A percentile compares a stretch with the other conserved stretches of the same genome.
These are phyloP conservation scores for Caenorhabditis angaria DNA, from an alignment of 2,888 invertebrate species.

Conservation along the genomic window DNA sequence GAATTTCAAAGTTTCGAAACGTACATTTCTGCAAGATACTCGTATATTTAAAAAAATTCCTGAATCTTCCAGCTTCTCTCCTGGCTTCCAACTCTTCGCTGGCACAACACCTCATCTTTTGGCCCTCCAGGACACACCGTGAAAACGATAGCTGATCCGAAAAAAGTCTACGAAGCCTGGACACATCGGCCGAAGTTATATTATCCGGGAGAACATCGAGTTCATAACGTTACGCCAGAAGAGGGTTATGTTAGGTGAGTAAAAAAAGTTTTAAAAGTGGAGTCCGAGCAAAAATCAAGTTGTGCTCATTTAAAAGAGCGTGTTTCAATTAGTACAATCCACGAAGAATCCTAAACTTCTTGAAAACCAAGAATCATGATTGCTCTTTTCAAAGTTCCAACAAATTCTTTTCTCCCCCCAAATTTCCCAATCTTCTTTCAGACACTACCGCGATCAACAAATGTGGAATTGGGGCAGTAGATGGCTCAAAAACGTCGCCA, in stretches of 20 bases:
- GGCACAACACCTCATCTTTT: conserved; percentile 27
- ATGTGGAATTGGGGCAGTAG: conserved; percentile 23
- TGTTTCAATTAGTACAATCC: too few relatives aligned
- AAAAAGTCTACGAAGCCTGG: conserved; percentile 17
- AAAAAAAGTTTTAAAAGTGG: not conserved
- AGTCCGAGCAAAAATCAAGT: too few relatives aligned
- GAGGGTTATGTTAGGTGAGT: conserved; percentile 38
- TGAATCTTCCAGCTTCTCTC: conserved; percentile 1
- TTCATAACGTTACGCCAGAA: conserved; percentile 15
- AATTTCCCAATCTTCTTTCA: conserved; percentile 6
- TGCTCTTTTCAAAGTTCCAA: too few relatives aligned
- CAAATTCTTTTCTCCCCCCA: too few relatives aligned
- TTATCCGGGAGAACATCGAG: conserved; percentile 6
- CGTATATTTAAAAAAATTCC: not conserved
- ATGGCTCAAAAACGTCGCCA: conserved; percentile 14
- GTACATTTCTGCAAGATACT: too few relatives aligned
- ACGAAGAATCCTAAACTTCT: too few relatives aligned
- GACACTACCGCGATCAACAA: conserved; percentile 31
- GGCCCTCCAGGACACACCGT: conserved; percentile 37
- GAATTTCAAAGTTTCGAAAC: too few relatives aligned
- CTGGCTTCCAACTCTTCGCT: conserved; percentile 39
- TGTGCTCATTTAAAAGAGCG: too few relatives aligned
- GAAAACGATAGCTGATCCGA: conserved; percentile 31
- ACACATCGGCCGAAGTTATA: not conserved
- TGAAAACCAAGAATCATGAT: too few relatives aligned